These are phyloP conservation scores for Aradus depressus DNA, from an alignment of 2,888 invertebrate species.

Conservation along the genomic window DNA sequence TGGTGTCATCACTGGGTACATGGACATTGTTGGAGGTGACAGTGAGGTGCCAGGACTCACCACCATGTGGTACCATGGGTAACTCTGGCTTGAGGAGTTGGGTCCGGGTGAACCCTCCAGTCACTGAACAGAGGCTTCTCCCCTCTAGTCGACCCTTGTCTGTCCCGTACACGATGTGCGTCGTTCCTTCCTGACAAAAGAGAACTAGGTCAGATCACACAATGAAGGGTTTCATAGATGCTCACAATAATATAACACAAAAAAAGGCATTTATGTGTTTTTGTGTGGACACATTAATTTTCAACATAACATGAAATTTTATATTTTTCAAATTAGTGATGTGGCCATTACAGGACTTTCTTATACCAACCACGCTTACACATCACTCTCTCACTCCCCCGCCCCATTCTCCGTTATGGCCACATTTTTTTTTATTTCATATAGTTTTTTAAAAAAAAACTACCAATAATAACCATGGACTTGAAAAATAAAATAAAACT, in stretches of 20 bases:
- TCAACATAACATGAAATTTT: background rate
- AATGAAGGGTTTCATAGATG: too few relatives aligned
- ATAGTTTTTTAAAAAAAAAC: too few relatives aligned
- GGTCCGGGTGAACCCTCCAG: slow-evolving; percentile 64
- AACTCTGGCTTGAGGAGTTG: slow-evolving; percentile 49
- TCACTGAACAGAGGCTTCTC: slow-evolving; percentile 46
- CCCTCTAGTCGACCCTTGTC: slow-evolving; percentile 62
- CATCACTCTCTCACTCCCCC: too few relatives aligned
- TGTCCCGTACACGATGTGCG: slow-evolving; percentile 74
- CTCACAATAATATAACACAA: background rate
- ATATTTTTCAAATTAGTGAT: background rate
- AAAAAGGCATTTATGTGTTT: background rate
- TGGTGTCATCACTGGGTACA: slow-evolving; percentile 79
- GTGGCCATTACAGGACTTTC: too few relatives aligned
- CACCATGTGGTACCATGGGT: slow-evolving; percentile 37
- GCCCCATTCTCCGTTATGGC: too few relatives aligned
- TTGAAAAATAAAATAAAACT: too few relatives aligned
- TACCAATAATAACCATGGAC: too few relatives aligned
- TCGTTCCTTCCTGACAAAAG: slow-evolving; percentile 64
- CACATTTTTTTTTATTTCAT: too few relatives aligned
- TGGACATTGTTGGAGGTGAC: slow-evolving; percentile 52
- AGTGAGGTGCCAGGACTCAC: slow-evolving; percentile 46
- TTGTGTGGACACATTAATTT: background rate
- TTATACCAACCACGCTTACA: too few relatives aligned
- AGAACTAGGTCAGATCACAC: background rate